phyloP scores from a whole-genome alignment of 37 sponge, comb jelly and placozoan species.

The Chondrosia reniformis region DNA sequence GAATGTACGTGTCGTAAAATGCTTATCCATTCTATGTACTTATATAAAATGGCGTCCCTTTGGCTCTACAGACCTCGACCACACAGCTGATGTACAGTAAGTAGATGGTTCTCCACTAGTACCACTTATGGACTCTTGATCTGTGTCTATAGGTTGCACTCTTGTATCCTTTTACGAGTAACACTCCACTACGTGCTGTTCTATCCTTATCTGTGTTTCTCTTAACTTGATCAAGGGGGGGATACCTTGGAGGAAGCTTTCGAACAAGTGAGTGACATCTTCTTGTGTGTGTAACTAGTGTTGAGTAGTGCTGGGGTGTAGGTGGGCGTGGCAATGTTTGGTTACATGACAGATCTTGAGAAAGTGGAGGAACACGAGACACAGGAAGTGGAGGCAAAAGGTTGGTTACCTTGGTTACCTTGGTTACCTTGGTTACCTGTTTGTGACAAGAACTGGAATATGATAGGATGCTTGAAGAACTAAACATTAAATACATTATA shows the following conservation, averaged over 20 bases:
- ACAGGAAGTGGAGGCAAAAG: slow-evolving; percentile 67
- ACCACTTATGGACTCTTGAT: not conserved
- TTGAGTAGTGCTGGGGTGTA: slow-evolving; percentile 22
- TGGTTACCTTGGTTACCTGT: no score
- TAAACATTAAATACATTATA: no score
- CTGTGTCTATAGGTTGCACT: slow-evolving; percentile 48
- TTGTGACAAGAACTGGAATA: no score
- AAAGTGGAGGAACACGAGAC: slow-evolving; percentile 55
- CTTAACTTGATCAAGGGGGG: slow-evolving; percentile 54
- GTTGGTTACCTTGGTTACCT: no score
- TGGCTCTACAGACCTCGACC: slow-evolving; percentile 68
- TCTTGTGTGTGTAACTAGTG: no score
- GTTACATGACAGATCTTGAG: slow-evolving; percentile 87
- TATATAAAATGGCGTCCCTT: not conserved
- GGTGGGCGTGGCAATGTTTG: slow-evolving; percentile 87
- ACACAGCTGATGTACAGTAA: slow-evolving; percentile 91
- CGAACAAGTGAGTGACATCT: slow-evolving; percentile 76
- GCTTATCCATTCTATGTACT: not conserved
- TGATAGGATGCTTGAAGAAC: no score
- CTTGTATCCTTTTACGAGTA: slow-evolving; percentile 59
- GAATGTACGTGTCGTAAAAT: slow-evolving; percentile 47
- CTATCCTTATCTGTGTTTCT: not conserved
- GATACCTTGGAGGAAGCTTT: slow-evolving; percentile 68
- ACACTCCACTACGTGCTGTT: not conserved
- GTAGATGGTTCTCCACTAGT: not conserved